Base-by-base conservation (phyloP, 2,113 vertebrate species). In the Synchiropus splendidus region DNA sequence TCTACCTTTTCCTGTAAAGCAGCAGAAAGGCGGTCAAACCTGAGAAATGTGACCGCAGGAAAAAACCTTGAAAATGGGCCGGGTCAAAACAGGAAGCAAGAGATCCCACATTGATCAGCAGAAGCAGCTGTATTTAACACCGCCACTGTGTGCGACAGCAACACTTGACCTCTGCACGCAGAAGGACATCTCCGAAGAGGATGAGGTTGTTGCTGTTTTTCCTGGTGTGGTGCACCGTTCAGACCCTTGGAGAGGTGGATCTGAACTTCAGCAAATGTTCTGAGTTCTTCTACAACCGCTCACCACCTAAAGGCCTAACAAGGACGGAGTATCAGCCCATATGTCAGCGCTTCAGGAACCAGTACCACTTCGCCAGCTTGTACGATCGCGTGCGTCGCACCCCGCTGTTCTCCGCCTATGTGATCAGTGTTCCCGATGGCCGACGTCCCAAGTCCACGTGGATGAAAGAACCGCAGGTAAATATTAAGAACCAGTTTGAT, bases 391-490 rank as follows among this genome's bases (percentile, higher is more conserved):
- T 50, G 42, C 14, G 2, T 36, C 72, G 71, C 1, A 12, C 36
- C 9, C 64, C 82, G 1, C 31, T 80, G 38, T 84, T 67, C 48
- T 84, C 82, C 1, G 80, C 78, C 0, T 84, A 84, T 32, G 37
- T 36, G 10, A 48, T 80, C 42, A 63, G 47, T 39, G 14, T 46
- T 39, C 48, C 63, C 36, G 44, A 65, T n/a, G 67, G 66, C 1
- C 76, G 58, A 56, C 62, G 78, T 3, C 71, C 69, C 9, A 16
- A 4, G 0, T 1, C 1, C 0, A 5, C 6, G 1, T 82, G 79
- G 79, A 74, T 43, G 66, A 75, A 74, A 31, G 82, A 84, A 62
- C 78, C 76, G 6, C 82, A 84, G 72, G 79, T 80, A 14, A 64
- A 27, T 8, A 27, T 27, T n/a, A n/a, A n/a, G n/a, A n/a, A n/a